Percentiles rank a stretch among this genome's conserved stretches.
phyloP scores from a whole-genome alignment of 1,140 invertebrate species.

The Lepidostoma basale region DNA sequence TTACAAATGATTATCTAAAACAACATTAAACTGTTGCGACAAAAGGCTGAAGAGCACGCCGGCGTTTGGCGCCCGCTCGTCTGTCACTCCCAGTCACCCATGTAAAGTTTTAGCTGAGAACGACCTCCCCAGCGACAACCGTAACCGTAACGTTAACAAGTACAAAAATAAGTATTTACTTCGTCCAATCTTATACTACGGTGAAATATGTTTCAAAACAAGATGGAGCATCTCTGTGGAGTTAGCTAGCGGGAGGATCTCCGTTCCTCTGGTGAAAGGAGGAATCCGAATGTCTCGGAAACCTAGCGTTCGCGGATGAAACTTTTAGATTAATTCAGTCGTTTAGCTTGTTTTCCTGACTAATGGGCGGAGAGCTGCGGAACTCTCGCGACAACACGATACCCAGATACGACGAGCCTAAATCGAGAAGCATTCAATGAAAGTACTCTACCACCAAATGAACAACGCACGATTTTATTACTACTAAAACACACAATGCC shows the following conservation, averaged over 20 bases:
- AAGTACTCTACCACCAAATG: not conserved
- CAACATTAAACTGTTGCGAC: slow-evolving; percentile 19
- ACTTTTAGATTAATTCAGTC: not conserved
- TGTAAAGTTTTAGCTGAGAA: no score
- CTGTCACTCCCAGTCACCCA: no score
- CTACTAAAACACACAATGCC: slow-evolving; percentile 11
- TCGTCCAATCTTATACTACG: slow-evolving; percentile 5
- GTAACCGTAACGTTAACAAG: slow-evolving; percentile 7
- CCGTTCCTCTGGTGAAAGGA: no score
- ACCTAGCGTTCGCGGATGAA: not conserved
- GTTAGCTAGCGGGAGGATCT: not conserved
- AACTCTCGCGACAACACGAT: no score
- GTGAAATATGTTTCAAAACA: slow-evolving; percentile 1
- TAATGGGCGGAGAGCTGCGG: no score
- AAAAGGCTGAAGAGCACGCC: no score
- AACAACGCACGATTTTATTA: not conserved
- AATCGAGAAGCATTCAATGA: no score
- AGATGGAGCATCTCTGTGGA: not conserved
- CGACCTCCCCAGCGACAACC: no score
- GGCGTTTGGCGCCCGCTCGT: no score
- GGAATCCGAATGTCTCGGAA: no score
- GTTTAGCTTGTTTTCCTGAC: no score
- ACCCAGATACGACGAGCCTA: no score
- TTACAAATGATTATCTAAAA: slow-evolving; percentile 21
- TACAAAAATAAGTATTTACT: slow-evolving; percentile 25